phyloP scores from a whole-genome alignment of 2,888 invertebrate genomes.

The Megalurothrips usitatus region DNA sequence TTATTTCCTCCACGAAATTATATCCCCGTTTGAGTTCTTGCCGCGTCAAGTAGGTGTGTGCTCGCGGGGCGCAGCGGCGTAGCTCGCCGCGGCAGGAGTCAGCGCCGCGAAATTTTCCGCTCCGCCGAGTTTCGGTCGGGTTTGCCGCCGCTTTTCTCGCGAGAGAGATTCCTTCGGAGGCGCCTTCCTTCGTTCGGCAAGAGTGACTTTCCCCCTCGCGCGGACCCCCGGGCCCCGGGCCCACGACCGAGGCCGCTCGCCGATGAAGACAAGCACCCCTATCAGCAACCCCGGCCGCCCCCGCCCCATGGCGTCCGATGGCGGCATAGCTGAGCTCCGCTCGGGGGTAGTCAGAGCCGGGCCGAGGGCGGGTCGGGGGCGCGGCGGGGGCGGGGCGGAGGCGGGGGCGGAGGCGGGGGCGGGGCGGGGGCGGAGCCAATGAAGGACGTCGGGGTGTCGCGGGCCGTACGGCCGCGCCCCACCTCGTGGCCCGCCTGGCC shows the following conservation, averaged over 20 bases:
- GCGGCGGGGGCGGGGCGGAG: slow-evolving; percentile 35
- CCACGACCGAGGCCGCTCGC: background rate
- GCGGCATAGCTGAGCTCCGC: background rate
- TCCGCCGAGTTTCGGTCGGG: no score
- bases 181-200: no score
- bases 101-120: no score
- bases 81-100: no score
- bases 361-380: no score
- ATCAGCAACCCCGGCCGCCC: background rate
- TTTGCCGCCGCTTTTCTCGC: no score
- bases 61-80: no score
- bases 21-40: no score
- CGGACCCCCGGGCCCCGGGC: background rate
- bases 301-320: background rate
- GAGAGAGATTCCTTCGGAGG: no score
- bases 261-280: slow-evolving; percentile 11
- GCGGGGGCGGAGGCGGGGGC: slow-evolving; percentile 38
- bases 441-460: background rate
- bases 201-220: background rate
- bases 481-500: background rate
- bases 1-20: no score
- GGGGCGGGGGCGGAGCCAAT: slow-evolving; percentile 35
- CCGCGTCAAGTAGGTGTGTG: no score
- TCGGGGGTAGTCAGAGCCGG: no score
- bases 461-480: background rate